Percentiles rank a stretch among this genome's conserved stretches.
Evolutionary conservation across 2,113 vertebrate genomes (phyloP).

Genomic region (Arizona elegans): DNA sequence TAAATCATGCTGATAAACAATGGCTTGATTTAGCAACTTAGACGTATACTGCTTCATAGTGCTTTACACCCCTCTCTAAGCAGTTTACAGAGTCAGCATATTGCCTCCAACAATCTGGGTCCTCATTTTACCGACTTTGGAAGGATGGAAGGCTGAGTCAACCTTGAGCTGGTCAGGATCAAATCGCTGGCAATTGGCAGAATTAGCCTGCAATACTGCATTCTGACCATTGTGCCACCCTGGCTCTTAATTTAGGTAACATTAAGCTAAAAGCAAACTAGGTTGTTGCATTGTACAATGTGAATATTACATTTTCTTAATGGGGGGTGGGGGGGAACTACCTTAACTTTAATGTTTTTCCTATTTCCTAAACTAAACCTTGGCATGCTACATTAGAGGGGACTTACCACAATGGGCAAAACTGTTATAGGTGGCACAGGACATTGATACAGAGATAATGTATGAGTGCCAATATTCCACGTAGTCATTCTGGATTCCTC

Average conservation of each 20-base stretch:
- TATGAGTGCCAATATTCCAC: slow-evolving; percentile 53
- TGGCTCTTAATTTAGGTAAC: background rate
- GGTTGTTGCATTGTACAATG: background rate
- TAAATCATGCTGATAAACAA: background rate
- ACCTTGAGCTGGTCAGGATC: background rate
- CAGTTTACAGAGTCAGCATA: background rate
- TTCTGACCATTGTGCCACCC: background rate
- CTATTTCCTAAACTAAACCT: background rate
- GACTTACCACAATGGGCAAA: slow-evolving; percentile 41
- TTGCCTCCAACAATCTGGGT: background rate
- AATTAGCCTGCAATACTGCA: background rate
- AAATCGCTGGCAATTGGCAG: background rate
- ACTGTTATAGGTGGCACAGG: slow-evolving; percentile 41
- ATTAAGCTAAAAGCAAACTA: background rate
- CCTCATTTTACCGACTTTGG: background rate
- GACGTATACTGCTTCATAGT: background rate
- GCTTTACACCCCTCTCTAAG: background rate
- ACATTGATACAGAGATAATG: slow-evolving; percentile 32
- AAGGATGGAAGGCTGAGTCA: background rate
- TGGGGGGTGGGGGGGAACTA: background rate
- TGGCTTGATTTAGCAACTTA: background rate
- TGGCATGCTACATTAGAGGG: background rate
- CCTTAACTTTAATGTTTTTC: background rate
- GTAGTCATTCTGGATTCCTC: background rate
- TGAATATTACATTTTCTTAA: background rate